Evolutionary conservation across 2,888 invertebrate genomes (phyloP).

Genomic region (Steinernema hermaphroditum): DNA sequence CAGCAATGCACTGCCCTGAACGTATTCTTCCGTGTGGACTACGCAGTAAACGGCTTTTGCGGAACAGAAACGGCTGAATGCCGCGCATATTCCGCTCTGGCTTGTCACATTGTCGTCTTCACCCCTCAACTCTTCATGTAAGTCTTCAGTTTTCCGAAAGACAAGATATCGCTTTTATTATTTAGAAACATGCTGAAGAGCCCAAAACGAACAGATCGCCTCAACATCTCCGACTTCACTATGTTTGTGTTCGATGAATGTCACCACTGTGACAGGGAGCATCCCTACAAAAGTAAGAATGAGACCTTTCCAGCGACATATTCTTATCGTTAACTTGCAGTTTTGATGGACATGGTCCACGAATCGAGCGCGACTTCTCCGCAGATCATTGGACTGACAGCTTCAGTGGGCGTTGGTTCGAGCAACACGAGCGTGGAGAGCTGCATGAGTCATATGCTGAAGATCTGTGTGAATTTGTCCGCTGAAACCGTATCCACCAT

Average conservation of each 20-base stretch:
- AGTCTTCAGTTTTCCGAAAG: too few species aligned
- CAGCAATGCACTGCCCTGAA: slow-evolving; percentile 66
- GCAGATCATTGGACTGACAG: too few species aligned
- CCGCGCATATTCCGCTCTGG: not conserved
- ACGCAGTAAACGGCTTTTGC: not conserved
- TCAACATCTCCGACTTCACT: slow-evolving; percentile 45
- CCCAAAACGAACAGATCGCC: slow-evolving; percentile 26
- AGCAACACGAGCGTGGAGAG: not conserved
- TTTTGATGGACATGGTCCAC: slow-evolving; percentile 47
- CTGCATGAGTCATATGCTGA: not conserved
- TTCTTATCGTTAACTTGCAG: not conserved
- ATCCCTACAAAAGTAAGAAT: too few species aligned
- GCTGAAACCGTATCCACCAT: not conserved
- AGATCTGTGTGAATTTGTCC: not conserved
- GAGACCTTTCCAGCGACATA: not conserved
- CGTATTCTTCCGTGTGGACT: slow-evolving; percentile 4
- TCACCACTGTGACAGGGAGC: too few species aligned
- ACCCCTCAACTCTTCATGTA: slow-evolving; percentile 68
- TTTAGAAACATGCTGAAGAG: slow-evolving; percentile 34
- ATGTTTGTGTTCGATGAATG: too few species aligned
- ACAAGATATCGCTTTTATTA: too few species aligned
- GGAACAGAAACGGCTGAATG: too few species aligned
- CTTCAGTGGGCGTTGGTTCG: not conserved
- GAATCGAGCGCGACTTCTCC: slow-evolving; percentile 41
- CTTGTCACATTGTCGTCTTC: slow-evolving; percentile 63